These are phyloP conservation scores for Esox masquinongy DNA, from an alignment of 2,797 vertebrate species.

Conservation along the genomic window DNA sequence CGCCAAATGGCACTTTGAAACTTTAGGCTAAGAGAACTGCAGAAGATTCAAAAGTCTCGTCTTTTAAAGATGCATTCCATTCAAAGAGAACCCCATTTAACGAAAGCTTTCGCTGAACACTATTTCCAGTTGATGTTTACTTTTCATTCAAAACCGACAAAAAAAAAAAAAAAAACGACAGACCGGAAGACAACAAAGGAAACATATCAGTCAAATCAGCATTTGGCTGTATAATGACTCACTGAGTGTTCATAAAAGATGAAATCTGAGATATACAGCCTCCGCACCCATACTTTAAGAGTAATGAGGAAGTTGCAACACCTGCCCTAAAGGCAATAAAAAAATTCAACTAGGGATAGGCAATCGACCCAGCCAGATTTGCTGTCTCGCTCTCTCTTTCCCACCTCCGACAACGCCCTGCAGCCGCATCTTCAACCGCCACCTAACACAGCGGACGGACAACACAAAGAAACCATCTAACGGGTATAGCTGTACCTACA, in stretches of 20 bases:
- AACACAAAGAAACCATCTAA: constrained; percentile 37
- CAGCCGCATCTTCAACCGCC: constrained; percentile 75
- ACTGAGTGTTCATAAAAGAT: constrained; percentile 63
- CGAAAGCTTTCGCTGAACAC: neutral
- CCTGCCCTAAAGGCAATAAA: constrained; percentile 64
- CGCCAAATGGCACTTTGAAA: neutral
- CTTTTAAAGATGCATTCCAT: neutral
- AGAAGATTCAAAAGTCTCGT: neutral
- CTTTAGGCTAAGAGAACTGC: no score
- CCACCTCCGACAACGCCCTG: constrained; percentile 60
- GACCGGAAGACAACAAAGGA: neutral
- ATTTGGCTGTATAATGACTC: constrained; percentile 36
- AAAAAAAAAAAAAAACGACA: no score
- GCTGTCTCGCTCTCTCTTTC: constrained; percentile 52
- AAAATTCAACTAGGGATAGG: constrained; percentile 51
- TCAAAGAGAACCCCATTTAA: neutral
- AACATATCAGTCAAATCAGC: constrained; percentile 15
- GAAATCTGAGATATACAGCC: constrained; percentile 62
- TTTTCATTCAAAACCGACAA: neutral
- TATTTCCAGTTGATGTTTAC: neutral
- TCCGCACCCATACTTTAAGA: constrained; percentile 66
- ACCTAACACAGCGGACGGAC: constrained; percentile 53
- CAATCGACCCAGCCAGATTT: constrained; percentile 65
- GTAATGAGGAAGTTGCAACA: constrained; percentile 68
- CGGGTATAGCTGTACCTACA: constrained; percentile 41